Conservation (phyloP, 2,888 invertebrate species). For the Maniola hyperantus region DNA sequence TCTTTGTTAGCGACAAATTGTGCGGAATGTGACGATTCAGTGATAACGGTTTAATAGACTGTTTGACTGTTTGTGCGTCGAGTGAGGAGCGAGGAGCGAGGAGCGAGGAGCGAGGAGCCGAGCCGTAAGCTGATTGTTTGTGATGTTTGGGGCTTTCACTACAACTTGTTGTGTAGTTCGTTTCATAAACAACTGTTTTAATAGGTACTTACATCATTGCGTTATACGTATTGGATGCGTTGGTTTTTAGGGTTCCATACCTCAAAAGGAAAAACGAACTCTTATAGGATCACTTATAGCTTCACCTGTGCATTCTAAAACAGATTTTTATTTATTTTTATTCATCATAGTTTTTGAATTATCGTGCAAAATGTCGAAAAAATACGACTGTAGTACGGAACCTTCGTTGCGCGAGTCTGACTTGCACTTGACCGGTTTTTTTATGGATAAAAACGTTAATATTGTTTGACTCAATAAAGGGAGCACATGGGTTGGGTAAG, state of each 20-base stretch:
- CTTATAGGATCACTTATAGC: too few relatives aligned
- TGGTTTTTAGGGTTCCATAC: not conserved
- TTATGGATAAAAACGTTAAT: too few relatives aligned
- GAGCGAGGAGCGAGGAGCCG: not conserved
- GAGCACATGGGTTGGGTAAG: too few relatives aligned
- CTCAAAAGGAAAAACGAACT: too few relatives aligned
- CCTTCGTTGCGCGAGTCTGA: too few relatives aligned
- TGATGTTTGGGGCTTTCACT: constrained; percentile 6
- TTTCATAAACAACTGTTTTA: not conserved
- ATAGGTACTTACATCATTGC: not conserved
- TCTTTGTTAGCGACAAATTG: constrained; percentile 35
- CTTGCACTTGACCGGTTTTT: too few relatives aligned
- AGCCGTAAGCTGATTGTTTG: constrained; percentile 7
- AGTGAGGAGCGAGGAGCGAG: not conserved
- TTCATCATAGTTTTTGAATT: too few relatives aligned
- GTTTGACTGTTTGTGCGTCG: constrained; percentile 3
- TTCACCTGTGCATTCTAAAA: too few relatives aligned
- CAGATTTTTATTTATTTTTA: too few relatives aligned
- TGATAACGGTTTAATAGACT: constrained; percentile 35
- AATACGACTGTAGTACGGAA: too few relatives aligned
- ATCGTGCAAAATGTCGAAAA: too few relatives aligned
- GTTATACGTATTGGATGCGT: not conserved
- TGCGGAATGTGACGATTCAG: constrained; percentile 31
- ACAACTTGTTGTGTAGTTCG: not conserved
- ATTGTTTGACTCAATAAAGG: too few relatives aligned